These are phyloP conservation scores for Tangara arthus DNA, from an alignment of 2,797 vertebrate species.

Conservation along the genomic window DNA sequence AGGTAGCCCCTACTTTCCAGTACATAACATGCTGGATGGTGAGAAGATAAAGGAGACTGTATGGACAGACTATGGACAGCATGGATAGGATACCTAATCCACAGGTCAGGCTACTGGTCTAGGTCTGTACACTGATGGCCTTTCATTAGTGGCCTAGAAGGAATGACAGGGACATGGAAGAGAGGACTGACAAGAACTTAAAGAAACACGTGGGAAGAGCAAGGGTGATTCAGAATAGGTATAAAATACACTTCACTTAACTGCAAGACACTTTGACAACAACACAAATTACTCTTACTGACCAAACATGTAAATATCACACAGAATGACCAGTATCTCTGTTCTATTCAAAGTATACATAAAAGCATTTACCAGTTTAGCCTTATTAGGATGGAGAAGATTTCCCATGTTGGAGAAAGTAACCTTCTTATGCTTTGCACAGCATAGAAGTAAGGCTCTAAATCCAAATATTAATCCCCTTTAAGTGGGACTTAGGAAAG, in stretches of 20 bases:
- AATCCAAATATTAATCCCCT: not conserved
- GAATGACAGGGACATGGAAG: not conserved
- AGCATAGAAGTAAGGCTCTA: not conserved
- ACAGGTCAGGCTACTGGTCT: not conserved
- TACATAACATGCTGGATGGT: rapidly evolving
- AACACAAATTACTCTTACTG: not conserved
- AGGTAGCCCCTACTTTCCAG: not conserved
- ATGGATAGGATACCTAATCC: not conserved
- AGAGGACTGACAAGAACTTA: not conserved
- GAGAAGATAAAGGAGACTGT: not conserved
- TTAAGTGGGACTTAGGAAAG: not conserved
- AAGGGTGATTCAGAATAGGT: not conserved
- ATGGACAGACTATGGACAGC: not conserved
- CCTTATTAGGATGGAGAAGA: not conserved
- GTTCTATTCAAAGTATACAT: not conserved
- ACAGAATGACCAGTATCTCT: not conserved
- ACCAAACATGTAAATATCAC: not conserved
- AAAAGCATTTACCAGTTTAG: not conserved
- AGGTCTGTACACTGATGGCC: not conserved
- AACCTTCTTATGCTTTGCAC: not conserved
- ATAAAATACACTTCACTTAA: not conserved
- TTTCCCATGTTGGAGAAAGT: not conserved
- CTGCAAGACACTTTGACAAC: not conserved
- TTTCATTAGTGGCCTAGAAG: not conserved
- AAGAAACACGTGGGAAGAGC: not conserved